Evolutionary conservation across 2,888 invertebrate genomes (phyloP).

Genomic region (Chaetogeoica ovagalla): DNA sequence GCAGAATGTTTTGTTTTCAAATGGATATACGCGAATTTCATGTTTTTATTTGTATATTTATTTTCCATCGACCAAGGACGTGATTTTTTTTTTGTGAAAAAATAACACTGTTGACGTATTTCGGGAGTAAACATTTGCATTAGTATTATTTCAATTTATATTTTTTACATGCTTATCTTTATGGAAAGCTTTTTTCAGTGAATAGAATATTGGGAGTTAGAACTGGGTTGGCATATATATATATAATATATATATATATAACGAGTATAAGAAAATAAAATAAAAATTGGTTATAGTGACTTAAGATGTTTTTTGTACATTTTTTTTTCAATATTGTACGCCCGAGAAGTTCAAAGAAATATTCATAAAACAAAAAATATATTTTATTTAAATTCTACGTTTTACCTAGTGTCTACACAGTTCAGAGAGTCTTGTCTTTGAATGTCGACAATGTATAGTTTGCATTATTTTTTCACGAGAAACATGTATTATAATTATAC

Average conservation of each 20-base stretch:
- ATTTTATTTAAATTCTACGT: conserved; percentile 20
- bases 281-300: conserved; percentile 17
- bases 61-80: too few relatives aligned
- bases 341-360: conserved; percentile 24
- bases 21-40: too few relatives aligned
- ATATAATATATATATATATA: neutral
- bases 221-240: neutral
- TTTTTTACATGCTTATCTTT: neutral
- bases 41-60: too few relatives aligned
- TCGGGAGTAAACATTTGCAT: neutral
- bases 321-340: conserved; percentile 8
- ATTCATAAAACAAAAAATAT: conserved; percentile 2
- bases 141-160: conserved; percentile 10
- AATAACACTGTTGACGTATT: neutral
- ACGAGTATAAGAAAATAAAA: neutral
- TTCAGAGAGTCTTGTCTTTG: neutral
- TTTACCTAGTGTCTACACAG: neutral
- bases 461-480: neutral
- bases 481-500: neutral
- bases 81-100: too few relatives aligned
- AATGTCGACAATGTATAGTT: neutral
- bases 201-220: conserved; percentile 10
- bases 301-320: conserved; percentile 9
- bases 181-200: neutral
- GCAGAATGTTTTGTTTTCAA: too few relatives aligned